phyloP scores from a whole-genome alignment of 2,113 vertebrate genomes.

The Hepsetus odoe region DNA sequence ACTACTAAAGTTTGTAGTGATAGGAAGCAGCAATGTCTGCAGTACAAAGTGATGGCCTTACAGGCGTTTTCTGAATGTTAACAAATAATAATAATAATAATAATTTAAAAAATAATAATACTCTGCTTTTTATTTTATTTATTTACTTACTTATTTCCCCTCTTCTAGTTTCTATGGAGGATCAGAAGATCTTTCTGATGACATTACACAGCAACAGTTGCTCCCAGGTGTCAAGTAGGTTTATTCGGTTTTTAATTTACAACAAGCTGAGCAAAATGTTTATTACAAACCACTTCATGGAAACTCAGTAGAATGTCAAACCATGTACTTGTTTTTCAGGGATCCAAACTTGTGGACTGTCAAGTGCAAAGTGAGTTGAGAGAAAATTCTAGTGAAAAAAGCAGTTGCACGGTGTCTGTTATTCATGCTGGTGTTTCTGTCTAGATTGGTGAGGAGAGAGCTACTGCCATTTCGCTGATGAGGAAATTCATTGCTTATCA shows the following conservation, averaged over 20 bases:
- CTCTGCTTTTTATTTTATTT: background rate
- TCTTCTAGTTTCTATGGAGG: constrained; percentile 81
- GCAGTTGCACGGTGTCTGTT: background rate
- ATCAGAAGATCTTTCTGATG: constrained; percentile 90
- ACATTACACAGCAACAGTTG: constrained; percentile 94
- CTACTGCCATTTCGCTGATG: constrained; percentile 92
- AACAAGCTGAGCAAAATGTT: background rate
- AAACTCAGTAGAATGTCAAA: background rate
- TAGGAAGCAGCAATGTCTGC: no score
- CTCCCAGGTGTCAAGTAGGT: constrained; percentile 93
- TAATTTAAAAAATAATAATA: no score
- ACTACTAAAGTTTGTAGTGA: no score
- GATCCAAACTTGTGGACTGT: constrained; percentile 96
- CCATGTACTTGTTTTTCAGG: constrained; percentile 63
- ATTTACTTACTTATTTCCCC: background rate
- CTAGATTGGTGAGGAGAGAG: constrained; percentile 91
- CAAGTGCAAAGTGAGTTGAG: constrained; percentile 85
- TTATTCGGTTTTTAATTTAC: background rate
- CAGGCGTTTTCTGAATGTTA: no score
- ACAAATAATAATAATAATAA: no score
- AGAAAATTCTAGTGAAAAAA: background rate
- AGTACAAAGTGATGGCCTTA: no score
- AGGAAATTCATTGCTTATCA: constrained; percentile 97
- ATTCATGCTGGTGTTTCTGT: constrained; percentile 21
- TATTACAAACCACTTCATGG: background rate